Conservation (phyloP, 2,797 vertebrate genomes). For the Rhabdophis nuchalis region DNA sequence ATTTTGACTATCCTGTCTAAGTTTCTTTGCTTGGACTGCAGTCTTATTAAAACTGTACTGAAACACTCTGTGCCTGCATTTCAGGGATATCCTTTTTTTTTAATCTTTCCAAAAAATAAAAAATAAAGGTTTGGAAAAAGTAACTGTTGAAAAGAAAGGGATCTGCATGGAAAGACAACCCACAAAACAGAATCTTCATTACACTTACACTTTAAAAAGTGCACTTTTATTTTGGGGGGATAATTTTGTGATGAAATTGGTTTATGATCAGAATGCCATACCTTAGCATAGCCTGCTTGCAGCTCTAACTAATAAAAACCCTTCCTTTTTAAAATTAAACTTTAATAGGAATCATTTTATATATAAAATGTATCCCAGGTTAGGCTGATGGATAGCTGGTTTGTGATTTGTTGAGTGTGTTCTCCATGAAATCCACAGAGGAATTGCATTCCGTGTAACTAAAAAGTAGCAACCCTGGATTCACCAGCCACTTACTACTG, state of each 20-base stretch:
- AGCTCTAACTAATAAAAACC: slow-evolving; percentile 48
- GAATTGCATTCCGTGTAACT: slow-evolving; percentile 78
- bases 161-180: slow-evolving; percentile 59
- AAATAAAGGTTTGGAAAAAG: slow-evolving; percentile 29
- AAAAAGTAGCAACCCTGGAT: slow-evolving; percentile 79
- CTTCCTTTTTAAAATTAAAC: slow-evolving; percentile 62
- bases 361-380: slow-evolving; percentile 75
- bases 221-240: not conserved
- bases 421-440: slow-evolving; percentile 70
- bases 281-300: slow-evolving; percentile 51
- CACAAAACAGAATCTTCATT: slow-evolving; percentile 13
- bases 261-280: not conserved
- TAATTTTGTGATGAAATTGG: not conserved
- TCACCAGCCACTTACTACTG: slow-evolving; percentile 74
- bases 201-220: not conserved
- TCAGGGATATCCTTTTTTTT: slow-evolving; percentile 57
- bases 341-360: slow-evolving; percentile 68
- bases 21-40: slow-evolving; percentile 71
- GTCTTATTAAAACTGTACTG: slow-evolving; percentile 65
- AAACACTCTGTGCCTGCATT: slow-evolving; percentile 58
- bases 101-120: slow-evolving; percentile 50
- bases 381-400: slow-evolving; percentile 76
- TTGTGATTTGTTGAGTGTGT: slow-evolving; percentile 74
- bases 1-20: slow-evolving; percentile 65
- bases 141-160: slow-evolving; percentile 14